These are phyloP conservation scores for Nasonia longicornis DNA, from an alignment of 1,140 invertebrate genomes.

Conservation along the genomic window DNA sequence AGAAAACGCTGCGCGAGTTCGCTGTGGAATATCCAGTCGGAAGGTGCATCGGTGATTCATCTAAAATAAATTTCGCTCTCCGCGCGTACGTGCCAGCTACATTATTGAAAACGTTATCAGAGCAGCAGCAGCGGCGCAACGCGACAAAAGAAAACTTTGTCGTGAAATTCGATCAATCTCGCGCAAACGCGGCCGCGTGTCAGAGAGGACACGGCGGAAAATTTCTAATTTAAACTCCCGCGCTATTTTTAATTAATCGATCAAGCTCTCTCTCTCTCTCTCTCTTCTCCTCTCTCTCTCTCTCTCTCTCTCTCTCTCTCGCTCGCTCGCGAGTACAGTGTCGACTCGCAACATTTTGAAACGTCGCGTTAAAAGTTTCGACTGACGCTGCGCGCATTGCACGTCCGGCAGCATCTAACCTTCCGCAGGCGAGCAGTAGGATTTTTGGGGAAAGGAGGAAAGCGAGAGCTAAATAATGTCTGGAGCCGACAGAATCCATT, in stretches of 20 bases:
- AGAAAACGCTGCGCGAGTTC: neutral
- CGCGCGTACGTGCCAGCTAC: neutral
- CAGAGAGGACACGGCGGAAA: neutral
- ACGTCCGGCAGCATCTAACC: slow-evolving; percentile 27
- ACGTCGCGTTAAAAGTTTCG: slow-evolving; percentile 37
- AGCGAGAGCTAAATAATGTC: slow-evolving; percentile 58
- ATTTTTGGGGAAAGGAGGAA: slow-evolving; percentile 55
- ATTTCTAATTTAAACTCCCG: slow-evolving; percentile 38
- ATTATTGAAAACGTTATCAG: slow-evolving; percentile 23
- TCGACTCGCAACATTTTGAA: slow-evolving; percentile 28
- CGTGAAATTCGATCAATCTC: slow-evolving; percentile 34
- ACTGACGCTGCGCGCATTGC: neutral
- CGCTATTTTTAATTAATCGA: slow-evolving; percentile 44
- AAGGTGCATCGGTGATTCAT: neutral
- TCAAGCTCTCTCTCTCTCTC: slow-evolving; percentile 26
- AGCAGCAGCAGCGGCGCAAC: neutral
- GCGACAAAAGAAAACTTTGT: slow-evolving; percentile 31
- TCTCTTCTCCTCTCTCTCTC: slow-evolving; percentile 21
- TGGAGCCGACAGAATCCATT: slow-evolving; percentile 69
- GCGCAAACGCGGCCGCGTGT: no score
- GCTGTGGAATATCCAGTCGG: neutral
- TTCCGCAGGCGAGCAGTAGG: neutral
- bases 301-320: no score
- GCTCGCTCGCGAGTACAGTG: neutral
- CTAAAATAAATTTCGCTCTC: neutral